Base-by-base conservation (phyloP, 2,797 vertebrate species). In the Mionectes olivaceus region DNA sequence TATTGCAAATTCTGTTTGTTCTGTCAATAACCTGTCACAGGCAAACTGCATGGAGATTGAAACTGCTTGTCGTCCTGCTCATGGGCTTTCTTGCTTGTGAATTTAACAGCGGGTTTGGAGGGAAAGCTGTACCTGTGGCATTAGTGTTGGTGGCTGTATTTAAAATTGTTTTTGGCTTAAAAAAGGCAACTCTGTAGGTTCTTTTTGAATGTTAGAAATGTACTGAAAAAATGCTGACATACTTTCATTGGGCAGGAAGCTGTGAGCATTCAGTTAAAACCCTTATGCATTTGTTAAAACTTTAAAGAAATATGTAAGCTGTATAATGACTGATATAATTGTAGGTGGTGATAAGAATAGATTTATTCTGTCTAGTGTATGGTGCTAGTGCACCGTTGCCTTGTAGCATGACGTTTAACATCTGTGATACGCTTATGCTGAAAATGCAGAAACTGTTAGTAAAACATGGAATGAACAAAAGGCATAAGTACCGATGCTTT, bases 1-100 rank as follows among this genome's bases (percentile, higher is more conserved):
- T 99, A 99, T 95, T 84, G 61, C 97, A 90, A 95, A 97, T 95
- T 97, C 94, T 93, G 94, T 93, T 96, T 97, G 91, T 94, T 96
- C 96, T 97, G 21, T 94, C 68, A 90, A 84, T 79, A 93, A 96
- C 78, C 90, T 95, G 63, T 95, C 97, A 87, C 4, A 50, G 91
- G 93, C 69, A 91, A 96, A 94, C 92, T 90, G 96, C 96, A 94
- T 96, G 95, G 94, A 91, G 93, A 79, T 77, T 70, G 95, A 89
- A 95, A 44, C 71, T 92, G 94, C 92, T 83, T 94, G 83, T 83
- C 19, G 55, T 94, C 71, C 87, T 96, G 92, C 84, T 96, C 41
- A 14, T n/a, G 64, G 91, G 90, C 93, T 96, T 90, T 83, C 74
- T 83, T 82, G 53, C 83, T 65, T 87, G 80, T 60, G 80, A 83